Percentiles rank a stretch among this genome's conserved stretches.
phyloP scores from a whole-genome alignment of 2,113 vertebrate species.

The Etheostoma spectabile region DNA sequence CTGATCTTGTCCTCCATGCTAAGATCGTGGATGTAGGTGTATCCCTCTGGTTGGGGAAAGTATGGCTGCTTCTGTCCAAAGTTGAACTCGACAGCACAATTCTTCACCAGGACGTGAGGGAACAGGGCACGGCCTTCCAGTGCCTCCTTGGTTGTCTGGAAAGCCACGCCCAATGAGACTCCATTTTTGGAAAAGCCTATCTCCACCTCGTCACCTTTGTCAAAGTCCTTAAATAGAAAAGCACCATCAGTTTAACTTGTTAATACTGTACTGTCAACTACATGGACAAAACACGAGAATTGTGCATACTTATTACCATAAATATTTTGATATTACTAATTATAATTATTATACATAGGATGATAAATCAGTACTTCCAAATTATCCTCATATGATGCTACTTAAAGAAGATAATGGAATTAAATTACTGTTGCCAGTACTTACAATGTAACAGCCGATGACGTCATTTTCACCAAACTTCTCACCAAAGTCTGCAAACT shows the following conservation, averaged over 20 bases:
- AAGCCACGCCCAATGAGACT: constrained; percentile 87
- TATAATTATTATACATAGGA: no score
- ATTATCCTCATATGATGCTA: not conserved
- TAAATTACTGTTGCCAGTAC: constrained; percentile 44
- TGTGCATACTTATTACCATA: not conserved
- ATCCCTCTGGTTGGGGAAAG: constrained; percentile 87
- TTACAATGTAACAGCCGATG: constrained; percentile 91
- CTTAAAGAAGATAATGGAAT: not conserved
- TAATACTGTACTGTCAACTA: not conserved
- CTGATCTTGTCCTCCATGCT: constrained; percentile 84
- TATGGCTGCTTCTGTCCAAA: constrained; percentile 90
- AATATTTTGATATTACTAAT: not conserved
- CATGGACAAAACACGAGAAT: not conserved
- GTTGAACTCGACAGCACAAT: constrained; percentile 94
- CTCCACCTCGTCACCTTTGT: constrained; percentile 87
- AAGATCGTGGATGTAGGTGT: constrained; percentile 89
- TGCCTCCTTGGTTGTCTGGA: constrained; percentile 83
- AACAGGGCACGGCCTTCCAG: constrained; percentile 88
- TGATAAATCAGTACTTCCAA: not conserved
- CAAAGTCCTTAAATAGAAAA: constrained; percentile 86
- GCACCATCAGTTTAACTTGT: not conserved
- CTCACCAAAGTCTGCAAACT: constrained; percentile 91
- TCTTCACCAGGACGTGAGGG: constrained; percentile 93
- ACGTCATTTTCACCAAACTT: constrained; percentile 92
- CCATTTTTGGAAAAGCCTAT: constrained; percentile 92